Evolutionary conservation across 2,113 vertebrate genomes (phyloP), one percentile per base, ranked within the genome.

Genomic region (Lepisosteus osseus): DNA sequence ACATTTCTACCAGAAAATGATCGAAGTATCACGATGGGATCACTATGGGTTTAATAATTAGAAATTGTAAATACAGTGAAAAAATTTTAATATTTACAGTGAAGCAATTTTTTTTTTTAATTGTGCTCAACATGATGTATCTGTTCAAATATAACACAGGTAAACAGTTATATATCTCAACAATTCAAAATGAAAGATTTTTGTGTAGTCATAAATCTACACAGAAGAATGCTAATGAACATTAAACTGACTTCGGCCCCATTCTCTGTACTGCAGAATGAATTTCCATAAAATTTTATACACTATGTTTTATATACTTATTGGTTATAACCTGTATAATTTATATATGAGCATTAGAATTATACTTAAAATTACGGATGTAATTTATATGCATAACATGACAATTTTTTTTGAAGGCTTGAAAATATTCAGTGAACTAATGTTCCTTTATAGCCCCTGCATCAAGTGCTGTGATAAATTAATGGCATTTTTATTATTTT

Each of bases 401-500:
- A 87, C 86, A 92, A 93, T 93, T 94, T 94, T 95, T 96, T 98
- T 96, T 94, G 90, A 94, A 92, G 92, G 76, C 78, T 92, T 91
- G 90, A 94, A 94, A 93, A 94, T 92, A 92, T 94, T 95, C 94
- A 92, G 94, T 91, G 94, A 96, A 96, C 95, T 95, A 96, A 95
- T 94, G 93, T 91, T 90, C 91, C 93, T 96, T 97, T 95, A 95
- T 94, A 94, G 90, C 92, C 82, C 83, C 90, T 90, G 91, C 94
- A 94, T 95, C 90, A 92, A 95, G 93, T 93, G 91, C 93, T 88
- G 92, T 93, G 93, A 96, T 95, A 96, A 99, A 98, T 98, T 97
- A 97, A 97, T 95, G 94, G 90, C 95, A 94, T 95, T 97, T 99
- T 97, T 96, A 97, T 97, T 96, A 95, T 97, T 97, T 97, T 98